A percentile compares a stretch with the other conserved stretches of the same genome.
Conservation (phyloP, 2,888 invertebrate species). For the Kuschelorhynchus macadamiae region DNA sequence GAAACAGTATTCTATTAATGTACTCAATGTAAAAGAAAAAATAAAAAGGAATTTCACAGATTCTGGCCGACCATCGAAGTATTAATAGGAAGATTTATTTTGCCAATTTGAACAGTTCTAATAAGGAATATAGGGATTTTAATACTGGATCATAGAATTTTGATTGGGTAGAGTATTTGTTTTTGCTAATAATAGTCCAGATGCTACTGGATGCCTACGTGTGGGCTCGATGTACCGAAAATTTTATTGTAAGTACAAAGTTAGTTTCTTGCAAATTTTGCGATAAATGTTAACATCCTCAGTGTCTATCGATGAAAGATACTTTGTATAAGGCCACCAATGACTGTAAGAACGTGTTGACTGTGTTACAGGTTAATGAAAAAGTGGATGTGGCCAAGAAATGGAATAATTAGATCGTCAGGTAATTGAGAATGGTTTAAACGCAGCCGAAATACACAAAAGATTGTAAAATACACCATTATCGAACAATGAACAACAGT, state of each 20-base stretch:
- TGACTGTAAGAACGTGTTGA: constrained; percentile 1
- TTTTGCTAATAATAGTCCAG: neutral
- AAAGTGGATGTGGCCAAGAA: neutral
- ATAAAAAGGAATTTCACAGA: too few relatives aligned
- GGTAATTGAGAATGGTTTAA: neutral
- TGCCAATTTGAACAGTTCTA: too few relatives aligned
- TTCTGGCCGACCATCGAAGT: too few relatives aligned
- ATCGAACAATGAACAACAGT: too few relatives aligned
- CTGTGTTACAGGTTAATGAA: neutral
- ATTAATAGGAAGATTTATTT: too few relatives aligned
- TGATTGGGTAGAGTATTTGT: too few relatives aligned
- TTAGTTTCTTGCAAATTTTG: neutral
- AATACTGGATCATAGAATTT: too few relatives aligned
- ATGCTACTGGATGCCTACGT: neutral
- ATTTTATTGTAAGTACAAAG: neutral
- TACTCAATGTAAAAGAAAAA: too few relatives aligned
- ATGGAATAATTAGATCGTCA: constrained; percentile 6
- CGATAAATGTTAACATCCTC: constrained; percentile 6
- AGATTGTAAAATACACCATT: neutral
- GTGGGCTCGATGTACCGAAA: neutral
- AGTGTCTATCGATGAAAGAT: constrained; percentile 8
- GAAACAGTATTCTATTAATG: too few relatives aligned
- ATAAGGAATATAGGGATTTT: too few relatives aligned
- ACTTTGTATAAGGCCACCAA: neutral
- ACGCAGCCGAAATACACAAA: constrained; percentile 11